phyloP scores from a whole-genome alignment of 2,113 vertebrate genomes.

The Phalacrocorax aristotelis region DNA sequence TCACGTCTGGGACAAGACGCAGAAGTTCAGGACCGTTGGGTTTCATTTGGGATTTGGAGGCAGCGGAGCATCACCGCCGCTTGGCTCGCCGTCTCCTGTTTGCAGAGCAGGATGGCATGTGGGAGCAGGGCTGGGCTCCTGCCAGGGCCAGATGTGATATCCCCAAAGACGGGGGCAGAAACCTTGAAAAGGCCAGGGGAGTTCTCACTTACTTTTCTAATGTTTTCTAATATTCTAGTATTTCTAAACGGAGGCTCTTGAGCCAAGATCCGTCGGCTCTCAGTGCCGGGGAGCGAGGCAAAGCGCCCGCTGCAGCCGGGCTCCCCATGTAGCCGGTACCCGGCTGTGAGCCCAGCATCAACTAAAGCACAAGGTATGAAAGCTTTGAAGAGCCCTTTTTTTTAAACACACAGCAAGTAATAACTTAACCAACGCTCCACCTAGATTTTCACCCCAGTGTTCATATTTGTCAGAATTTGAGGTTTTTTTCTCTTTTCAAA shows the following conservation, averaged over 20 bases:
- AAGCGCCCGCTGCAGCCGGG: not conserved
- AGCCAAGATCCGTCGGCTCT: not conserved
- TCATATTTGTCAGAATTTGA: not conserved
- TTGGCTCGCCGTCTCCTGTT: not conserved
- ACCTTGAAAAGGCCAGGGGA: not conserved
- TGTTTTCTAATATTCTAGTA: not conserved
- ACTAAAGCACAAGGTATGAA: not conserved
- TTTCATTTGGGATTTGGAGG: not conserved
- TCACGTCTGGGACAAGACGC: not conserved
- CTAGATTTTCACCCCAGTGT: fast-evolving
- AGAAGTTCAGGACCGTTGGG: not conserved
- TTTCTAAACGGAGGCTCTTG: not conserved
- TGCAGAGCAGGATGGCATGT: fast-evolving
- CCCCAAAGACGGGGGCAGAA: not conserved
- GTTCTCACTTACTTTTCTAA: not conserved
- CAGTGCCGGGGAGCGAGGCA: not conserved
- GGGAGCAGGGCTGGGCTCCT: not conserved
- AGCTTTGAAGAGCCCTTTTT: not conserved
- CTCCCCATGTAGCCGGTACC: not conserved
- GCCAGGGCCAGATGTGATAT: not conserved
- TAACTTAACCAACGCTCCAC: not conserved
- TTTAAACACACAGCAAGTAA: not conserved
- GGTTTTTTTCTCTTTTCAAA: not conserved
- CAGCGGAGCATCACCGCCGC: fast-evolving
- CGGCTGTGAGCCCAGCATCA: fast-evolving